phyloP scores from a whole-genome alignment of 1,140 invertebrate species.

The Diuraphis noxia region DNA sequence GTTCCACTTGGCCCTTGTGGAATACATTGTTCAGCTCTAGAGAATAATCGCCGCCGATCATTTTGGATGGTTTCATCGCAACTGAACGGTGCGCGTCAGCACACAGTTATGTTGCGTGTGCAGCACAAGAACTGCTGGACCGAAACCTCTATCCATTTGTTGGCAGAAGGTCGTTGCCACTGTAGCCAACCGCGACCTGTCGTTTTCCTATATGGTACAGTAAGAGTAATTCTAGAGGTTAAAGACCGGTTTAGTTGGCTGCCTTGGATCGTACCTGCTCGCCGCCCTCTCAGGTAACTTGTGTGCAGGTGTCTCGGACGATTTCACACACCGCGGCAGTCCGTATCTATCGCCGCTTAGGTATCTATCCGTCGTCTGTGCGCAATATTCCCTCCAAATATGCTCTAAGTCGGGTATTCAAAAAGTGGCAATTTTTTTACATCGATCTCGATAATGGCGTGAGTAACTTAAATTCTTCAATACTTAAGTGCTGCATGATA shows the following conservation, averaged over 20 bases:
- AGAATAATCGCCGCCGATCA: slow-evolving; percentile 81
- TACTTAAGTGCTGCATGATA: neutral
- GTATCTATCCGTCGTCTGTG: neutral
- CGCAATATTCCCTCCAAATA: slow-evolving; percentile 27
- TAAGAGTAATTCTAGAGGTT: slow-evolving; percentile 23
- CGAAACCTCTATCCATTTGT: slow-evolving; percentile 20
- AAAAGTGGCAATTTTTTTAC: neutral
- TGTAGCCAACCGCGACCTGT: slow-evolving; percentile 40
- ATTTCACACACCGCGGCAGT: slow-evolving; percentile 41
- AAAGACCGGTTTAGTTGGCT: slow-evolving; percentile 52
- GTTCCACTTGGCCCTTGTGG: slow-evolving; percentile 84
- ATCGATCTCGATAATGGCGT: neutral
- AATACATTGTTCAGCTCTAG: slow-evolving; percentile 86
- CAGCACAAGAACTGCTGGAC: slow-evolving; percentile 53
- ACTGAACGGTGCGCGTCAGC: neutral
- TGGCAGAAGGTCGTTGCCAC: slow-evolving; percentile 40
- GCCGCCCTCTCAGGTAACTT: slow-evolving; percentile 29
- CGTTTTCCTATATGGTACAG: neutral
- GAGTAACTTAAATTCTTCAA: neutral
- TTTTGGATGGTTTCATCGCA: slow-evolving; percentile 58
- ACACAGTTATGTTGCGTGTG: slow-evolving; percentile 36
- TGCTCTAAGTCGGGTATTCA: neutral
- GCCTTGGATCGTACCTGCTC: slow-evolving; percentile 28
- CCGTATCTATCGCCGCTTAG: neutral
- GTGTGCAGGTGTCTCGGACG: slow-evolving; percentile 30